These are phyloP conservation scores for Macrobrachium rosenbergii DNA, from an alignment of 1,140 invertebrate species.

Conservation along the genomic window DNA sequence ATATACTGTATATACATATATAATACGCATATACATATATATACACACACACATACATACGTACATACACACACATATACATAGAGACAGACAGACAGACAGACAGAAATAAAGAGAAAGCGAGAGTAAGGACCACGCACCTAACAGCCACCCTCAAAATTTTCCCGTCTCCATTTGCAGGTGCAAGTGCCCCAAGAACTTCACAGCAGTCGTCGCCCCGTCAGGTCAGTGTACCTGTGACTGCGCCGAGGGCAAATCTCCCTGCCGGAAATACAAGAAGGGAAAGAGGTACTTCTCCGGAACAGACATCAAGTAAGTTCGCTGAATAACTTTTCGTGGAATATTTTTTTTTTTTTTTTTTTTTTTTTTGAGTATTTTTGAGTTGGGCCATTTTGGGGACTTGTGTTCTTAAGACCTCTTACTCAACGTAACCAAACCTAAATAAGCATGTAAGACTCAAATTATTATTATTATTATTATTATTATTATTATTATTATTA, in stretches of 20 bases:
- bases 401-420: too few relatives aligned
- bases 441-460: too few relatives aligned
- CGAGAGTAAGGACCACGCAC: too few relatives aligned
- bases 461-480: too few relatives aligned
- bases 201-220: neutral
- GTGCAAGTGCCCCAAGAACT: constrained; percentile 21
- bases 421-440: too few relatives aligned
- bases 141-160: too few relatives aligned
- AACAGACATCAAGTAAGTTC: constrained; percentile 17
- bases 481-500: too few relatives aligned
- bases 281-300: constrained; percentile 25
- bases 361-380: neutral
- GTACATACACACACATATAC: neutral
- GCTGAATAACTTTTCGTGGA: neutral
- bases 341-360: neutral
- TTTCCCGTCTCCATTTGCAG: neutral
- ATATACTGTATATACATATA: neutral
- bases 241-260: constrained; percentile 2
- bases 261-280: constrained; percentile 23
- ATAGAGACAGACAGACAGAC: too few relatives aligned
- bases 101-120: too few relatives aligned
- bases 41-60: neutral
- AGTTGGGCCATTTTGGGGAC: neutral
- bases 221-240: constrained; percentile 24
- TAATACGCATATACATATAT: neutral